Conservation (phyloP, 1,140 invertebrate genomes). For the Zaprionus lachaisei region DNA sequence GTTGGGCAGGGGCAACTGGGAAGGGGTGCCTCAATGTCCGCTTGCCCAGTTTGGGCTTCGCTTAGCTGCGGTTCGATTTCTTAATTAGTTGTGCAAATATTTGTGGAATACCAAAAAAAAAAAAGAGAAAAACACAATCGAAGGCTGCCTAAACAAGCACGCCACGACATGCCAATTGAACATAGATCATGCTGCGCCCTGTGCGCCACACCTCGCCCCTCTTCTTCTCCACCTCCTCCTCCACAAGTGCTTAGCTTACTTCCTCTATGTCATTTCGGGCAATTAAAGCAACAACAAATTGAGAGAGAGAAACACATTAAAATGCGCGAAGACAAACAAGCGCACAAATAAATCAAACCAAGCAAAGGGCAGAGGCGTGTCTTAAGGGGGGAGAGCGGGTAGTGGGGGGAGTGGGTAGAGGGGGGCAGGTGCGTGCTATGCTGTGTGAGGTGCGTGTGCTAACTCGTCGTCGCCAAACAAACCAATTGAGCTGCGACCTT, state of each 20-base stretch:
- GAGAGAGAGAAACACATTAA: slow-evolving; percentile 42
- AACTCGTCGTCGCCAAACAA: slow-evolving; percentile 10
- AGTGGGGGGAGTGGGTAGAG: neutral
- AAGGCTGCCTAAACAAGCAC: slow-evolving; percentile 21
- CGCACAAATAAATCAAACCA: slow-evolving; percentile 47
- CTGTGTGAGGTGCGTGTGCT: neutral
- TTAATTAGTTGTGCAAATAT: slow-evolving; percentile 46
- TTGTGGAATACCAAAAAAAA: slow-evolving; percentile 12
- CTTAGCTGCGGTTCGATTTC: slow-evolving; percentile 5
- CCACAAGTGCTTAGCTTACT: neutral
- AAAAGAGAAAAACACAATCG: neutral
- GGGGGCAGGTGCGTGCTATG: neutral
- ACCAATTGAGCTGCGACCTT: slow-evolving; percentile 40
- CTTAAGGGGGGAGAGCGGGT: neutral
- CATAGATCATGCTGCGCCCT: slow-evolving; percentile 24
- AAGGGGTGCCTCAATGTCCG: too few relatives aligned
- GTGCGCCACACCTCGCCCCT: neutral
- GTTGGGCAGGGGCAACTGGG: too few relatives aligned
- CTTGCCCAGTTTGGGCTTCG: neutral
- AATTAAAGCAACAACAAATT: slow-evolving; percentile 46
- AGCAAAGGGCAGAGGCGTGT: slow-evolving; percentile 16
- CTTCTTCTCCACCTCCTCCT: neutral
- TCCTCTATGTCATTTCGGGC: slow-evolving; percentile 14
- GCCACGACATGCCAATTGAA: slow-evolving; percentile 17
- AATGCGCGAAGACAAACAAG: slow-evolving; percentile 49